Evolutionary conservation across 2,888 invertebrate species (phyloP), one percentile per base, ranked within the genome.

Genomic region (Cephus sareptanus): DNA sequence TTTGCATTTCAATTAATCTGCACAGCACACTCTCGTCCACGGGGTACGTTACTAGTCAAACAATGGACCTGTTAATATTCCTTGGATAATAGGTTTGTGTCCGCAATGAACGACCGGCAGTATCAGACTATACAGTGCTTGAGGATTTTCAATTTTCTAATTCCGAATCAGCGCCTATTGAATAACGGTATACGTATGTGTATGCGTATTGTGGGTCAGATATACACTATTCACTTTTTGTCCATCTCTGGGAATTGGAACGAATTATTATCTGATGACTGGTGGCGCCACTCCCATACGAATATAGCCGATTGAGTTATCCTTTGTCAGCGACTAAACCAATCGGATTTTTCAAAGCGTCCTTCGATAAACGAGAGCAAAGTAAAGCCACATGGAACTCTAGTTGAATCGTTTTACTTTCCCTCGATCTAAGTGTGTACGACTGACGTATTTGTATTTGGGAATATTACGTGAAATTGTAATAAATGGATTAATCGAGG

Each of bases 261-360:
- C 85, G 81, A 83, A 80, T 79, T 78, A 85, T 85, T 85, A 83
- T 83, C 83, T 82, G 79, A 80, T 81, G 80, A 81, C 81, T 79
- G 78, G 80, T 77, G 80, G 80, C 35, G 79, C 75, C 75, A 23
- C 23, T 56, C 9, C 23, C 56, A 23, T 23, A 1, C 56, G 9
- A 23, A 23, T 9, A 9, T 23, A 23, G 56, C 9, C 23, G 56
- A 56, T 56, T 23, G 56, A 56, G 23, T 56, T 56, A 23, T 56
- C 23, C 23, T 56, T 56, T 56, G 56, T 23, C 56, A 56, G 56
- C 23, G 56, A 9, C 56, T 56, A 23, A 56, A 9, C 56, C 23
- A 56, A 56, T 23, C 23, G 56, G 56, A 56, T 23, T 56, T 56
- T 23, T 9, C 1, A 23, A 56, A 56, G 9, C 23, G 56, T 56